phyloP scores from a whole-genome alignment of 2,888 invertebrate species.

The Trisateles emortualis region DNA sequence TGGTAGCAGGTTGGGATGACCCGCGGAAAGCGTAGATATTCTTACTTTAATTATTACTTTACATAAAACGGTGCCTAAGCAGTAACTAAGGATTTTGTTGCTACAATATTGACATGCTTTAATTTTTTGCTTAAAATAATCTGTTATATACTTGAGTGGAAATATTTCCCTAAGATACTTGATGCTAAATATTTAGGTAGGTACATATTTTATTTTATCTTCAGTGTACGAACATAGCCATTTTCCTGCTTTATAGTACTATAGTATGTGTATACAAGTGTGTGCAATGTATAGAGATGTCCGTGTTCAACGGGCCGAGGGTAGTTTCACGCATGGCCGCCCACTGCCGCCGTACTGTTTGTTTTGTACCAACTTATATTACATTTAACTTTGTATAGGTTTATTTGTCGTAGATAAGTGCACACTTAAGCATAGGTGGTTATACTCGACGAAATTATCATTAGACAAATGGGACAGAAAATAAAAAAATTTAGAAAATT shows the following conservation, averaged over 20 bases:
- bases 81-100: no score
- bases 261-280: constrained; percentile 23
- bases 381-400: constrained; percentile 22
- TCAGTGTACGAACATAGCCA: constrained; percentile 5
- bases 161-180: no score
- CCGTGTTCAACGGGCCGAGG: constrained; percentile 62
- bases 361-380: constrained; percentile 46
- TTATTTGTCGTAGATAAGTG: constrained; percentile 5
- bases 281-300: constrained; percentile 50
- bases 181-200: no score
- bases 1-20: no score
- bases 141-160: no score
- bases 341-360: constrained; percentile 44
- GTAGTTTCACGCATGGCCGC: constrained; percentile 65
- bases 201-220: background rate
- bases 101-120: no score
- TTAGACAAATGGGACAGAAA: background rate
- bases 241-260: constrained; percentile 14
- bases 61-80: no score
- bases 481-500: background rate
- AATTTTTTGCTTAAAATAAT: no score
- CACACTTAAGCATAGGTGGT: background rate
- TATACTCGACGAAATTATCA: background rate
- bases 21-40: no score
- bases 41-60: no score